Base-by-base conservation (phyloP, 2,888 invertebrate genomes). In the Dasypolia templi region DNA sequence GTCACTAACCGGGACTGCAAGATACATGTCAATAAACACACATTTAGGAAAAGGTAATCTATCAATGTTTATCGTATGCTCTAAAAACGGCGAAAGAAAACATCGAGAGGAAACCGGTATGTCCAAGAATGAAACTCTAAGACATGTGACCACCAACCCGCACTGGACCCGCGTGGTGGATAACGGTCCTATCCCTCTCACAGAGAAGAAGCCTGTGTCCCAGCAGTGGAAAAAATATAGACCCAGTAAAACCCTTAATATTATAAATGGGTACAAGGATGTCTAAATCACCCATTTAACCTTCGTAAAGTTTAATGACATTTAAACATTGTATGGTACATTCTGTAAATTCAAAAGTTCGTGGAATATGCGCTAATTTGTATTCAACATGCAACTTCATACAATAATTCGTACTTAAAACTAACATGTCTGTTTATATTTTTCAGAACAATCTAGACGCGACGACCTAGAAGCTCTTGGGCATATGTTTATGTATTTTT, bases 401-500 rank as follows among this genome's bases (percentile, higher is more conserved):
- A 82, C 68, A 68, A 82, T 64, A 75, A 72, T 71, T 80, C 72
- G 77, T 82, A 77, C 73, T 61, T 58, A 49, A n/a, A 51, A 73
- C 62, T 79, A 81, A 72, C 77, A 79, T 75, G 55, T 81, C 76
- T 62, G 64, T 76, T 75, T 86, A 73, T 75, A 79, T 79, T 80
- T 94, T 95, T 81, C 96, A 98, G 99, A 99, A 97, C 99, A 99
- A 97, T 99, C 99, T 93, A 97, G 99, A 95, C 97, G 99, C 94
- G 99, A 99, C 96, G 99, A 99, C 97, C 97, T 99, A 95, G 99
- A 99, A 97, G 99, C 99, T 84, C 97, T 99, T 92, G 99, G 99
- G 87, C 99, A 99, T 97, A 99, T 99, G 99, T 99, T 99, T 97
- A 99, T 99, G 99, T 99, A 99, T 97, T 99, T 99, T 97, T 97